Base-by-base conservation (phyloP, 1,140 invertebrate species). In the Pogonomyrmex barbatus region DNA sequence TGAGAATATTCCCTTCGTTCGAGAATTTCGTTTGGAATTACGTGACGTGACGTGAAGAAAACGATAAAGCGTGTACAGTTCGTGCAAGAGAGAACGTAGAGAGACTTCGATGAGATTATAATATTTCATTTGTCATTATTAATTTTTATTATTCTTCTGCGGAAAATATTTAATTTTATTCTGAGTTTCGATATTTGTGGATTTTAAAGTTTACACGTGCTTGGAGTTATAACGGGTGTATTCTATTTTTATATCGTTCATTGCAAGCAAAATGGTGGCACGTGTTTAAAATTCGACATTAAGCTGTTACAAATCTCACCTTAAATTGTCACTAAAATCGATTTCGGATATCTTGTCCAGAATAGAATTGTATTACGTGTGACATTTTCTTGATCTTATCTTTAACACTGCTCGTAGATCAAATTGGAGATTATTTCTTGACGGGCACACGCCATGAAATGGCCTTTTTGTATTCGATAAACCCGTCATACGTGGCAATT, bases 401-500 rank as follows among this genome's bases (percentile, higher is more conserved):
- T 70, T 56, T 17, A n/a, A 68, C 9, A 47, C 8, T 10, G 50
- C 36, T 0, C 8, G 77, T 12, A 30, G 39, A 47, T 70, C 2
- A 71, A 47, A 24, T 58, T 81, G 24, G 14, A 45, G 52, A 58
- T 24, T n/a, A 45, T 58, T 47, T 9, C 24, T 2, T n/a, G 8
- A n/a, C 6, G 1, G 2, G 5, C 17, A 17, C 12, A 68, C 30
- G 30, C 2, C 17, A 36, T 58, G 39, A 70, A 81, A 71, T 36
- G 3, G 42, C 24, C 14, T 70, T 42, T 70, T 70, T 71, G 52
- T 71, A 47, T 60, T 60, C 17, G 65, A 17, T 36, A 50, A 17
- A 24, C 9, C 39, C 39, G 77, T 54, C 45, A 50, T 14, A 17
- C 30, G 65, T 10, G 65, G 78, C 78, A 82, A 82, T 82, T 82